Evolutionary conservation across 2,797 vertebrate genomes (phyloP).

Genomic region (Macropodus opercularis): DNA sequence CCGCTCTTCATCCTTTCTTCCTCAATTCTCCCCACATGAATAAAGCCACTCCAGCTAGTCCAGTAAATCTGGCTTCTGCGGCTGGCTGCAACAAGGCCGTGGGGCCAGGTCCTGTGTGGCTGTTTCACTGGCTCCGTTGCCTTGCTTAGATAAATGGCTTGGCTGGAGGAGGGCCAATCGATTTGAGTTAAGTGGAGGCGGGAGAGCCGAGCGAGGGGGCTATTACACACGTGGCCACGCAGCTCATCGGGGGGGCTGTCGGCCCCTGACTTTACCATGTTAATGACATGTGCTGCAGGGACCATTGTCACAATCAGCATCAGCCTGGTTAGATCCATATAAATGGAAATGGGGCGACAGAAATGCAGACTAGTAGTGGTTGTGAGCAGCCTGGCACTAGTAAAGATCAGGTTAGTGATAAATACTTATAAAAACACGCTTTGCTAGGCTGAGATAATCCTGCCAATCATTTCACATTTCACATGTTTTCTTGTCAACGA

Average conservation of each 20-base stretch:
- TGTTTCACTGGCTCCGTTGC: slow-evolving; percentile 62
- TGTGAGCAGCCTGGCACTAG: slow-evolving; percentile 24
- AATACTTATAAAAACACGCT: slow-evolving; percentile 20
- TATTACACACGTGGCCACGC: slow-evolving; percentile 54
- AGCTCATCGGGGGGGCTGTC: slow-evolving; percentile 52
- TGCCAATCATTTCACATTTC: not conserved
- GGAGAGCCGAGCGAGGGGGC: slow-evolving; percentile 32
- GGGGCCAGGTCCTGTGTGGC: slow-evolving; percentile 70
- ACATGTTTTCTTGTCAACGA: slow-evolving; percentile 2
- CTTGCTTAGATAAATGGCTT: slow-evolving; percentile 72
- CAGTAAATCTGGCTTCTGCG: slow-evolving; percentile 65
- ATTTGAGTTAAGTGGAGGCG: slow-evolving; percentile 77
- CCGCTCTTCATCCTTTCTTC: slow-evolving; percentile 25
- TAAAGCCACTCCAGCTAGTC: slow-evolving; percentile 66
- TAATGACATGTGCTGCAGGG: slow-evolving; percentile 71
- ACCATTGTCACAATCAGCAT: slow-evolving; percentile 60
- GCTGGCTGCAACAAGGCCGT: slow-evolving; percentile 51
- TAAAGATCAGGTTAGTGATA: slow-evolving; percentile 25
- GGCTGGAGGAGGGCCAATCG: slow-evolving; percentile 75
- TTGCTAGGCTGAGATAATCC: not conserved
- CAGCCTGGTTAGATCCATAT: slow-evolving; percentile 71
- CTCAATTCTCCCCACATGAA: slow-evolving; percentile 52
- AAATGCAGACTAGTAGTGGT: slow-evolving; percentile 33
- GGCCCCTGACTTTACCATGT: slow-evolving; percentile 63
- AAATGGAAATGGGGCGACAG: slow-evolving; percentile 68